Conservation (phyloP, 2,888 invertebrate genomes). For the Fissipunctia ypsillon region DNA sequence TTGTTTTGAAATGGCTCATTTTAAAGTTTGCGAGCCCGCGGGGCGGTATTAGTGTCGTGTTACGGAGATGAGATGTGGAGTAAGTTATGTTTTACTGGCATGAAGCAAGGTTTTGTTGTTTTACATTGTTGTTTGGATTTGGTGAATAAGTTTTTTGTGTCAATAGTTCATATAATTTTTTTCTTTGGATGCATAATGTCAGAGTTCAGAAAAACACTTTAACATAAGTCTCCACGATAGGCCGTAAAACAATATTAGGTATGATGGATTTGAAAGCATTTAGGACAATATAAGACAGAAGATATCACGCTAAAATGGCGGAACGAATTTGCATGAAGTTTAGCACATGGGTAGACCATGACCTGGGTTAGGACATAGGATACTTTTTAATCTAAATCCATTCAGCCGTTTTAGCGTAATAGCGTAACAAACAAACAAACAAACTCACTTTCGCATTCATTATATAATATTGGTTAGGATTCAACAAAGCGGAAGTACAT, state of each 20-base stretch:
- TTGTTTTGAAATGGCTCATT: slow-evolving; percentile 87
- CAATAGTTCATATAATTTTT: neutral
- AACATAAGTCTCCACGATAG: neutral
- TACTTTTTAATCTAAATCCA: no score
- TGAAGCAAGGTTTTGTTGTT: slow-evolving; percentile 41
- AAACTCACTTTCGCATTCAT: no score
- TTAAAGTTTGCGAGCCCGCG: slow-evolving; percentile 77
- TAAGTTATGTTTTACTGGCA: slow-evolving; percentile 55
- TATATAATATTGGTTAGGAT: no score
- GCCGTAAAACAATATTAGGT: neutral
- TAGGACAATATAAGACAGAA: no score
- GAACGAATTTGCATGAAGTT: no score
- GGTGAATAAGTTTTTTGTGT: neutral
- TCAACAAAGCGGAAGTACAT: neutral
- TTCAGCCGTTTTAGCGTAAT: no score
- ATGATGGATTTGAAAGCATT: neutral
- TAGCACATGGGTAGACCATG: no score
- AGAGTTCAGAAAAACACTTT: neutral
- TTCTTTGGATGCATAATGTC: neutral
- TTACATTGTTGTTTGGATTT: slow-evolving; percentile 21
- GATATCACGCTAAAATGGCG: no score
- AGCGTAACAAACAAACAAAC: no score
- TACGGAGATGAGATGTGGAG: slow-evolving; percentile 61
- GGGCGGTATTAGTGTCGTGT: slow-evolving; percentile 67
- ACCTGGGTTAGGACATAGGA: no score